A percentile compares a stretch with the other conserved stretches of the same genome.
These are phyloP conservation scores for Hylaeus volcanicus DNA, from an alignment of 1,140 invertebrate species.

Conservation along the genomic window DNA sequence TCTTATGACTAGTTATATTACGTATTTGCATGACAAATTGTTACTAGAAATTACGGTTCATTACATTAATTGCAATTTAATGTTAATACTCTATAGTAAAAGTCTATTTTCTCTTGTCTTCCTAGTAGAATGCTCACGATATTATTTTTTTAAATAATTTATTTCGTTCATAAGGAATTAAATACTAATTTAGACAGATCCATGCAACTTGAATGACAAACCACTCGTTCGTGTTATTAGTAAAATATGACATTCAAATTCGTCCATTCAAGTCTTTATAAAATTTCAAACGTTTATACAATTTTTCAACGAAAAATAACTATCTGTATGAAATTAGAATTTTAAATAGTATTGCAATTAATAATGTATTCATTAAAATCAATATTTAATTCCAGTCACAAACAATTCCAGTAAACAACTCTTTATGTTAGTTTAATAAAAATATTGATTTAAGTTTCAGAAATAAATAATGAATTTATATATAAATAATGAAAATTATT, in stretches of 20 bases:
- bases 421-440: neutral
- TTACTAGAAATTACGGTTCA: conserved; percentile 10
- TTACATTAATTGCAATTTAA: conserved; percentile 22
- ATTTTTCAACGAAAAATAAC: neutral
- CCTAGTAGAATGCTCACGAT: neutral
- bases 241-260: conserved; percentile 4
- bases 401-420: neutral
- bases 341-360: neutral
- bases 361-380: conserved; percentile 7
- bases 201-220: conserved; percentile 26
- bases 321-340: neutral
- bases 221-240: neutral
- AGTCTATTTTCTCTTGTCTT: conserved; percentile 26
- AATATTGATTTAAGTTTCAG: neutral
- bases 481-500: neutral
- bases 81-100: conserved; percentile 22
- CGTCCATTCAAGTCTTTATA: neutral
- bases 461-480: conserved; percentile 10
- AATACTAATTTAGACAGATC: conserved; percentile 24
- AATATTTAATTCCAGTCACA: no score
- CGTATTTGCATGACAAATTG: conserved; percentile 4
- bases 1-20: conserved; percentile 5
- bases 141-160: conserved; percentile 16
- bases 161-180: neutral
- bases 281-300: neutral